Percentiles rank a stretch among this genome's conserved stretches.
These are phyloP conservation scores for Augochlora pura DNA, from an alignment of 1,140 invertebrate genomes.

Conservation along the genomic window DNA sequence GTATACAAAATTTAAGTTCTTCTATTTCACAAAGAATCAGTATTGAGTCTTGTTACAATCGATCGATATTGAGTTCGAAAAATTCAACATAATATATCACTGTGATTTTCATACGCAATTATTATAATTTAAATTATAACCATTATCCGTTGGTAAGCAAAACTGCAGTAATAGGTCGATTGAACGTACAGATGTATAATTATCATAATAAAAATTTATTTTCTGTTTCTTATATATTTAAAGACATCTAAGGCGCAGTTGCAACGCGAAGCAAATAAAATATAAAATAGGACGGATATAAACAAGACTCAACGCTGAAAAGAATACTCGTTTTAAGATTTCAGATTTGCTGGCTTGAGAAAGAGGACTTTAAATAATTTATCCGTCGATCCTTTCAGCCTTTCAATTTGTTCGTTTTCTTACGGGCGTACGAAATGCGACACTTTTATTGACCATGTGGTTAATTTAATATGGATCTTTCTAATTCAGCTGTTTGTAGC, in stretches of 20 bases:
- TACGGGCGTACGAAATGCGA: neutral
- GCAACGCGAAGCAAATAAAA: neutral
- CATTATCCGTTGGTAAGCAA: neutral
- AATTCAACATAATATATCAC: neutral
- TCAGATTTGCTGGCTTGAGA: neutral
- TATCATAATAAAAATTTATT: slow-evolving; percentile 8
- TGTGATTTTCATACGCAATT: neutral
- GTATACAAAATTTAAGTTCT: neutral
- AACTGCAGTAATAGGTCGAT: neutral
- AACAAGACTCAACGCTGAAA: slow-evolving; percentile 28
- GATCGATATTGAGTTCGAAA: neutral
- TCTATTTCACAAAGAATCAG: neutral
- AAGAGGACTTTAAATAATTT: slow-evolving; percentile 7
- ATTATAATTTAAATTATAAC: neutral
- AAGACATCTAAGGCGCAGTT: neutral
- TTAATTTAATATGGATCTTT: slow-evolving; percentile 38
- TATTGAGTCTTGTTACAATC: slow-evolving; percentile 7
- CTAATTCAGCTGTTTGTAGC: slow-evolving; percentile 57
- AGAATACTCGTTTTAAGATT: neutral
- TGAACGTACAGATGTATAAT: neutral
- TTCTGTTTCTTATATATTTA: neutral
- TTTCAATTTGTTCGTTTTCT: slow-evolving; percentile 27
- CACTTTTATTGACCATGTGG: slow-evolving; percentile 9
- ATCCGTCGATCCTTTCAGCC: slow-evolving; percentile 42
- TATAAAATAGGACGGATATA: too few species aligned